These are phyloP conservation scores for Anadara kagoshimensis DNA, from an alignment of 1,140 invertebrate genomes.

Conservation along the genomic window DNA sequence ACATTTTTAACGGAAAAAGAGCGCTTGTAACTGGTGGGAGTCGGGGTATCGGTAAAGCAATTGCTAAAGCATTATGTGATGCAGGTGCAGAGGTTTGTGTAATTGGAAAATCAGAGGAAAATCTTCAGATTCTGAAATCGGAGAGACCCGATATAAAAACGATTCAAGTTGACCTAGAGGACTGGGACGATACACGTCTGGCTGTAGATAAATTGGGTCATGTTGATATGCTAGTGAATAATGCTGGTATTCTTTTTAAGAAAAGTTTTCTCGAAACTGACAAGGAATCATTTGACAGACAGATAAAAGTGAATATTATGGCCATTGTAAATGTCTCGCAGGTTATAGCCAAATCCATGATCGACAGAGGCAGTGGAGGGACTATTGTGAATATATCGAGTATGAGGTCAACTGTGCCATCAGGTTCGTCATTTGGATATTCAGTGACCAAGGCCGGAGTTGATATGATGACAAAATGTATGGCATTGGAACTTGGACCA, in stretches of 20 bases:
- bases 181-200: too few relatives aligned
- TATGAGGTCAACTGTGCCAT: conserved; percentile 80
- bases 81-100: background rate
- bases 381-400: conserved; percentile 94
- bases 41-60: background rate
- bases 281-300: too few relatives aligned
- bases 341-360: conserved; percentile 82
- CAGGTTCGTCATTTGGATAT: conserved; percentile 86
- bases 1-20: background rate
- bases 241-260: too few relatives aligned
- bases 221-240: too few relatives aligned
- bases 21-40: conserved; percentile 1
- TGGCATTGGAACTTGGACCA: conserved; percentile 90
- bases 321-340: too few relatives aligned
- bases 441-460: conserved; percentile 80
- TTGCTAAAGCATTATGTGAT: background rate
- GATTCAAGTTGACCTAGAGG: background rate
- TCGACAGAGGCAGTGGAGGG: conserved; percentile 80
- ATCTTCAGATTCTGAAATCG: background rate
- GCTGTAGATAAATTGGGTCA: too few relatives aligned
- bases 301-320: too few relatives aligned
- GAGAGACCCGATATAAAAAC: conserved; percentile 3
- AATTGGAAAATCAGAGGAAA: conserved; percentile 5
- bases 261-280: too few relatives aligned
- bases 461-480: conserved; percentile 79